These are phyloP conservation scores for Nothocercus nigrocapillus DNA, from an alignment of 2,113 vertebrate species.

Conservation along the genomic window DNA sequence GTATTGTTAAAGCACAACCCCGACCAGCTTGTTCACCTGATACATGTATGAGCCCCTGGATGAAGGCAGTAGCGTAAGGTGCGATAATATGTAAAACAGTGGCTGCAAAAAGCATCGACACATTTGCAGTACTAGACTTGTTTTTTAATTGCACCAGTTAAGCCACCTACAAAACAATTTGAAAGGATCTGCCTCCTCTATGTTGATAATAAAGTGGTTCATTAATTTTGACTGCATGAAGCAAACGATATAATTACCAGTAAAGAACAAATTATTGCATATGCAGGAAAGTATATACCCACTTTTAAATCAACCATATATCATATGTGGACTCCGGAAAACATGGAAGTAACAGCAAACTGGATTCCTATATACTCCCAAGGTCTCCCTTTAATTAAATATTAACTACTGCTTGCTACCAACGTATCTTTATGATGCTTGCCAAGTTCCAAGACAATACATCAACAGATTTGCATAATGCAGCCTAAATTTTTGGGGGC, in stretches of 20 bases:
- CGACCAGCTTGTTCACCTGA: background rate
- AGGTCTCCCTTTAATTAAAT: background rate
- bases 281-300: background rate
- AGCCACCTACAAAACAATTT: background rate
- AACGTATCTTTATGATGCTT: background rate
- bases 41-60: background rate
- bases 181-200: background rate
- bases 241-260: background rate
- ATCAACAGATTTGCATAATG: background rate
- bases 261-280: background rate
- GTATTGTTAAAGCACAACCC: background rate
- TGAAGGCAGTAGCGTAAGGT: background rate
- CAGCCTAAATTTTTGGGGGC: background rate
- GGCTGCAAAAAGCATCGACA: background rate
- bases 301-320: background rate
- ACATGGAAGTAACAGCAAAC: background rate
- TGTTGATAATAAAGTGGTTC: background rate
- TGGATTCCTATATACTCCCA: background rate
- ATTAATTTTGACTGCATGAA: background rate
- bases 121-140: background rate
- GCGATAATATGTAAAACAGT: background rate
- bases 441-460: background rate
- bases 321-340: background rate
- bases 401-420: background rate
- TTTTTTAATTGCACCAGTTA: background rate